Evolutionary conservation across 2,888 invertebrate genomes (phyloP), one percentile per base, ranked within the genome.

Genomic region (Drosophila ustulata): DNA sequence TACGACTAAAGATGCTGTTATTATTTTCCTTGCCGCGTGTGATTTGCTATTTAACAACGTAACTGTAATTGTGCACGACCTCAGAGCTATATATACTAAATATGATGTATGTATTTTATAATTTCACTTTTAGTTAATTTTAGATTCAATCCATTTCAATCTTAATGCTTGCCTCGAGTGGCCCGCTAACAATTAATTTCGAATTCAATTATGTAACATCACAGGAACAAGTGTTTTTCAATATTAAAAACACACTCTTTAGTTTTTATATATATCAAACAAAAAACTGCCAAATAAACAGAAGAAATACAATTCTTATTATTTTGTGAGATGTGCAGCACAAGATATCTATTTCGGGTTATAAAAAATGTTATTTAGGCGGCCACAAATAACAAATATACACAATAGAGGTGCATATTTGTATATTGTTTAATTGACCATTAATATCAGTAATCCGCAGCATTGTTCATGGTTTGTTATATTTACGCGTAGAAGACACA

Each of bases 251-350:
- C 30, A 55, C 37, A 46, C 28, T 37, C 13, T 45, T 30, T 23
- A 13, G 47, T 66, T 7, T 53, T 57, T 37, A 49, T 37, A 50
- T 59, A 65, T 49, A 47, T 37, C 45, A 59, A 69, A 45, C 46
- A 26, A 58, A 63, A 66, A 64, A 75, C 71, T 71, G 80, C 76
- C 71, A 79, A 75, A 79, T 62, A 68, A 58, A 71, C 55, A 41
- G 55, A 57, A 56, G 41, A 58, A 45, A 50, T 63, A 49, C 28
- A 57, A 39, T 53, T 59, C 30, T 52, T 72, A 56, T 63, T 28
- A 56, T 75, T 75, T 65, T 71, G 65, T 65, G 45, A 26, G 37
- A 52, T 66, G 66, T 50, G 67, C 57, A 72, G 71, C 71, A 73
- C 73, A 73, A 73, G 50, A 59, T 5, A 51, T 46, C 53, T 37